phyloP scores from a whole-genome alignment of 2,797 vertebrate genomes.

The Harpagifer antarcticus region DNA sequence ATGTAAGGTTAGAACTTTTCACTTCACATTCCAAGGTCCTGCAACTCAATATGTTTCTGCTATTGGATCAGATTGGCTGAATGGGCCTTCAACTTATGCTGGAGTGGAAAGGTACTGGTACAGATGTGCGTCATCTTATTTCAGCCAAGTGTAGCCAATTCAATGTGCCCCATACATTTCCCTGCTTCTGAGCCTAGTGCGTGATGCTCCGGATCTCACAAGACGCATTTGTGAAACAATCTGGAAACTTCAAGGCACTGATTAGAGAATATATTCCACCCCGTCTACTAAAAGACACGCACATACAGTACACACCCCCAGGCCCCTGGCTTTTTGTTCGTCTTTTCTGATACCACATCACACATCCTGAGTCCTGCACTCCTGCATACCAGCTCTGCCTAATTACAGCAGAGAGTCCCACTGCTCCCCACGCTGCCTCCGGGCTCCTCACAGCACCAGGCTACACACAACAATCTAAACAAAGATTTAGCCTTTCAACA shows the following conservation, averaged over 20 bases:
- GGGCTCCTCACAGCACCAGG: slow-evolving; percentile 57
- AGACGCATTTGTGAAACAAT: slow-evolving; percentile 50
- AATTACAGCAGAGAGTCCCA: slow-evolving; percentile 73
- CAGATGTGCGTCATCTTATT: slow-evolving; percentile 31
- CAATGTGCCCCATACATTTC: slow-evolving; percentile 52
- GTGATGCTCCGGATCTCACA: slow-evolving; percentile 56
- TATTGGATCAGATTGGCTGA: slow-evolving; percentile 35
- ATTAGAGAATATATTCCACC: slow-evolving; percentile 64
- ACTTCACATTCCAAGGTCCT: slow-evolving; percentile 47
- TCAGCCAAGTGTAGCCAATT: slow-evolving; percentile 17
- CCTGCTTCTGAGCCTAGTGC: slow-evolving; percentile 20
- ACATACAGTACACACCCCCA: slow-evolving; percentile 26
- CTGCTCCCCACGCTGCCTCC: slow-evolving; percentile 52
- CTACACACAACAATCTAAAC: slow-evolving; percentile 70
- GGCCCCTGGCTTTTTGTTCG: slow-evolving; percentile 52
- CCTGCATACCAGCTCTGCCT: slow-evolving; percentile 64
- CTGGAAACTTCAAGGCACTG: slow-evolving; percentile 50
- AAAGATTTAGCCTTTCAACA: slow-evolving; percentile 72
- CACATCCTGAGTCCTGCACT: slow-evolving; percentile 59
- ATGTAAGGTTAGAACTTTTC: slow-evolving; percentile 41
- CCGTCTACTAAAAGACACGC: slow-evolving; percentile 27
- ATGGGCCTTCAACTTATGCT: slow-evolving; percentile 45
- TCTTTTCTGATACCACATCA: slow-evolving; percentile 73
- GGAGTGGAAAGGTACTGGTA: slow-evolving; percentile 33
- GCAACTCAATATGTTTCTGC: slow-evolving; percentile 44